Evolutionary conservation across 2,888 invertebrate species (phyloP), one percentile per base, ranked within the genome.

Genomic region (Phragmatobia fuliginosa): DNA sequence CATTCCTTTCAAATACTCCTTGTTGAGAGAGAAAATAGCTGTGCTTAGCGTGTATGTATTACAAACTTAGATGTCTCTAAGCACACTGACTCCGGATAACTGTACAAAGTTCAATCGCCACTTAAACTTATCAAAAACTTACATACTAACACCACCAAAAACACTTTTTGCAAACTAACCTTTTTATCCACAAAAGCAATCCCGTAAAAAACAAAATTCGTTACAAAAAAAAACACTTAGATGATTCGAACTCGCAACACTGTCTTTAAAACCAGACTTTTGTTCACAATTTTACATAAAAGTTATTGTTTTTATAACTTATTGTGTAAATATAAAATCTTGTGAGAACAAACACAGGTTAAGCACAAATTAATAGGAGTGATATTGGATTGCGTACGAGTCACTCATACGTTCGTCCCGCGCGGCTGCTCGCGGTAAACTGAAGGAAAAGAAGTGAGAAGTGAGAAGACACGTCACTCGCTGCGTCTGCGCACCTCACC

Each of bases 401-500:
- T 66, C 72, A 66, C 66, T 75, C 80, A 78, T 69, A 85, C 89
- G 89, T 88, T 78, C 81, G 83, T 80, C 74, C 77, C 62, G 78
- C 83, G 80, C 87, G 84, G 87, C 85, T 85, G 87, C 85, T 87
- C 91, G 91, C 92, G 92, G 90, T 88, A 90, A 85, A 94, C 94
- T 94, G 87, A 86, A 90, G 91, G 82, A 88, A 90, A 85, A 83
- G 90, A 91, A 90, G 87, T 88, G 85, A 83, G 90, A 91, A 90
- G 87, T 88, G 90, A 90, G 91, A 90, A 90, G 90, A 94, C 93
- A 94, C 94, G 94, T 93, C 94, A 93, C 91, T 86, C 82, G 89
- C 87, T 91, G 93, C 93, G 93, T 93, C 89, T 90, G 93, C 90
- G 92, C 91, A 86, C 79, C 91, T 93, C 92, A 94, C 94, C 94